Evolutionary conservation across 2,797 vertebrate genomes (phyloP).

Genomic region (Odontamblyopus rebecca): DNA sequence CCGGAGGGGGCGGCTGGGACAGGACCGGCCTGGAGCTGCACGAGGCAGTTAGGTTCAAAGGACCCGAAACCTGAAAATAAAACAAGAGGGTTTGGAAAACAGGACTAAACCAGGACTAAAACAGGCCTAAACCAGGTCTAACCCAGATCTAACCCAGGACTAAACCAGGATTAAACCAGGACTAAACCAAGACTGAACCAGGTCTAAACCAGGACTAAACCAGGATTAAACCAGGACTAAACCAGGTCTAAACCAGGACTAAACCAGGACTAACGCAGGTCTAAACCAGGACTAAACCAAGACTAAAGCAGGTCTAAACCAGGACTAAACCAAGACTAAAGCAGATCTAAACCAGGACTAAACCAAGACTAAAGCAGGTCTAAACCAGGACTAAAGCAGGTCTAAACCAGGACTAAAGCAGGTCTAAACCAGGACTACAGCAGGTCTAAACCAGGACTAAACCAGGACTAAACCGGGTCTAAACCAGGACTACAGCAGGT

Average conservation of each 20-base stretch:
- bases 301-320: background rate
- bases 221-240: background rate
- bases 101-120: too few species aligned
- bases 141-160: background rate
- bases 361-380: background rate
- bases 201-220: background rate
- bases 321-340: background rate
- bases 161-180: background rate
- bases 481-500: too few species aligned
- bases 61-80: slow-evolving; percentile 45
- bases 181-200: background rate
- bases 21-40: slow-evolving; percentile 36
- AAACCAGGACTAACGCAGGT: too few species aligned
- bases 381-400: background rate
- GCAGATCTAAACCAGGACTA: background rate
- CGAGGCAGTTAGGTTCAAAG: slow-evolving; percentile 57
- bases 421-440: background rate
- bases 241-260: background rate
- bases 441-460: background rate
- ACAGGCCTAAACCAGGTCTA: too few species aligned
- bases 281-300: background rate
- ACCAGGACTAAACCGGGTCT: background rate
- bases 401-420: slow-evolving; percentile 2
- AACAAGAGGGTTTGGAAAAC: background rate
- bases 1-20: slow-evolving; percentile 46